Base-by-base conservation (phyloP, 2,888 invertebrate species). In the Strigamia crassipes region DNA sequence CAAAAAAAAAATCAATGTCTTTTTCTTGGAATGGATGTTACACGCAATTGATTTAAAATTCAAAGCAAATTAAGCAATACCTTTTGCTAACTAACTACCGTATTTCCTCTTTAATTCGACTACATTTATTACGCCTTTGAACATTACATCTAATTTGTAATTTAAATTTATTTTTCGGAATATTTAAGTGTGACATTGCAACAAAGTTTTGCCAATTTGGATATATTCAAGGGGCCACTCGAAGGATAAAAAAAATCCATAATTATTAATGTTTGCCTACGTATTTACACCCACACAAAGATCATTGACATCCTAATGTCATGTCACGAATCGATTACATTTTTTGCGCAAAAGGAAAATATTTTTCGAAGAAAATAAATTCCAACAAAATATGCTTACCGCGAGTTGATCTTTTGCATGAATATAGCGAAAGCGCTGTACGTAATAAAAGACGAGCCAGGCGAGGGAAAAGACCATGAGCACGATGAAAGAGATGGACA, bases 381-480 rank as follows among this genome's bases (percentile, higher is more conserved):
- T 12, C 9, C 27, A 66, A 23, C 8, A 66, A 9, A 27, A 27
- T 73, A 77, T 82, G 88, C 90, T 89, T 86, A 96, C 96, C 87
- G 96, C 96, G 84, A 97, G 91, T 86, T 95, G 91, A 87, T 97
- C 96, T 89, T 97, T 97, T 83, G 96, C 96, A 88, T 97, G 96
- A 83, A 96, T 93, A 87, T 97, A 96, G 83, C 97, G 91, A 89
- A 97, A 96, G 85, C 96, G 90, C 89, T 97, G 97, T 81, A 97
- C 94, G 88, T 97, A 97, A 90, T 97, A 97, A 90, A 97, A 97
- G 83, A 97, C 93, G 66, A 97, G 92, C 97, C 97, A 97, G 27
- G 96, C 95, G 85, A 97, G 90, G 0, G 96, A 96, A 84, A 97
- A 96, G 85, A 96, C 93, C 96, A 97, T 96, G 85, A 97, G 90